Base-by-base conservation (phyloP, 2,797 vertebrate genomes). In the Zenarchopterus dispar region DNA sequence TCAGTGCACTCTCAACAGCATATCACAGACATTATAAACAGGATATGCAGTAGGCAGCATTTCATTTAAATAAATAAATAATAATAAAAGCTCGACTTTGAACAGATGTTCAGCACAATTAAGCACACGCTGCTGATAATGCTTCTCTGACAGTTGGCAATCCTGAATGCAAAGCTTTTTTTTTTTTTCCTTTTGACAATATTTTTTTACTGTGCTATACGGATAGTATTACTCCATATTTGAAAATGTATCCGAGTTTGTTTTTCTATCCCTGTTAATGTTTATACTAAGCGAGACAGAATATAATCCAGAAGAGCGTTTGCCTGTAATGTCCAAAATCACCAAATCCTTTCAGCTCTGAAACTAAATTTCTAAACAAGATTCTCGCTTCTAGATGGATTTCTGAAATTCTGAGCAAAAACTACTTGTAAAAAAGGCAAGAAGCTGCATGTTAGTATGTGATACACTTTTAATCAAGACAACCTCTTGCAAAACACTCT, bases 21-120 rank as follows among this genome's bases (percentile, higher is more conserved):
- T 36, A 13, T 36, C 33, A 36, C 33, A 10, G 33, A 36, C 11
- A 36, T 11, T 36, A 36, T 36, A 10, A 10, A 36, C 1, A 10
- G 10, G 13, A 36, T 36, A 36, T 36, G 11, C 9, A 36, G 33
- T 36, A 36, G 1, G 8, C 16, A 24, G 53, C 21, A 9, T 41
- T 22, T 50, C 9, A 10, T 36, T 1, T 5, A 36, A 36, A 36
- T 10, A 36, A 13, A n/a, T 17, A 28, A 48, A 13, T 41, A 42
- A 13, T 41, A 42, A 22, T 7, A 8, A 54, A 54, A 2, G 4
- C 62, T 54, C 26, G 17, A 53, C 28, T 51, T 33, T 16, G 39
- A 26, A 58, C 42, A 56, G 67, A 78, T 72, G 22, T 23, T 54
- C 22, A 24, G 52, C 21, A 23, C 52, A 54, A 41, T n/a, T 22